These are phyloP conservation scores for Arvicola amphibius DNA, from an alignment of 2,797 vertebrate genomes.

Conservation along the genomic window DNA sequence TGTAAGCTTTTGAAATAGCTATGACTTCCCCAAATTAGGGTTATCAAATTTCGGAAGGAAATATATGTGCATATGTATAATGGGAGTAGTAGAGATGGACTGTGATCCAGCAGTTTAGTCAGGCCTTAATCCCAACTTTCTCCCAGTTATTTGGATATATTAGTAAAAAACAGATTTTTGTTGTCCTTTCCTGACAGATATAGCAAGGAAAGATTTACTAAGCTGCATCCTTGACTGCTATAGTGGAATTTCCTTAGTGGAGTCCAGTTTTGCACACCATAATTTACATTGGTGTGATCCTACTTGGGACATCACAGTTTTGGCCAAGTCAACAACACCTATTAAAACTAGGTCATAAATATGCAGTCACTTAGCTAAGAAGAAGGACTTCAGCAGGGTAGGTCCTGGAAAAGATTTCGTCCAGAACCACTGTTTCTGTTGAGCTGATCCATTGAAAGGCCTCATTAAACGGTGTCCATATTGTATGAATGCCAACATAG, in stretches of 20 bases:
- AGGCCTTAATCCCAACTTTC: not conserved
- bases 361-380: conserved; percentile 56
- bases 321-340: conserved; percentile 37
- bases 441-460: conserved; percentile 53
- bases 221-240: not conserved
- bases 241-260: conserved; percentile 31
- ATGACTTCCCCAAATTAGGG: not conserved
- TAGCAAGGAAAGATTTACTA: conserved; percentile 41
- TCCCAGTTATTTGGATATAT: conserved; percentile 21
- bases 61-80: not conserved
- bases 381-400: conserved; percentile 50
- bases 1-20: not conserved
- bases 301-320: conserved; percentile 42
- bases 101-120: not conserved
- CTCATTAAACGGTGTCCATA: conserved; percentile 56
- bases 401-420: conserved; percentile 53
- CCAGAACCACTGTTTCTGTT: conserved; percentile 57
- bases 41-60: conserved; percentile 25
- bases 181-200: conserved; percentile 31
- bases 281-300: conserved; percentile 59
- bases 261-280: conserved; percentile 35
- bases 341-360: conserved; percentile 68
- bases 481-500: conserved; percentile 58
- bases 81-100: not conserved
- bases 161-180: not conserved